These are phyloP conservation scores for Nannoperca australis DNA, from an alignment of 2,797 vertebrate species.

Conservation along the genomic window DNA sequence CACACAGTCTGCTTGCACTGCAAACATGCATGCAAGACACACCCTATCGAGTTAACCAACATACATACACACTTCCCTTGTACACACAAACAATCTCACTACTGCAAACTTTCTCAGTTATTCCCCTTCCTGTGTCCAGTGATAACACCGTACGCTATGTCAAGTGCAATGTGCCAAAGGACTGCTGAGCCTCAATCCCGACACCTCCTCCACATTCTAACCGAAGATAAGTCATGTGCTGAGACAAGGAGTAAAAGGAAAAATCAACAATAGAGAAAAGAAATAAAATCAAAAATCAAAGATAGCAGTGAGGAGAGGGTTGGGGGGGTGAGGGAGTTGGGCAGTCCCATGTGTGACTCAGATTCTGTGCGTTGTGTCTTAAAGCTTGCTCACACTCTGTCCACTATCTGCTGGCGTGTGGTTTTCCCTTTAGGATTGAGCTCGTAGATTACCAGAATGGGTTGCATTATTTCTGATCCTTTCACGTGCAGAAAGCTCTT, in stretches of 20 bases:
- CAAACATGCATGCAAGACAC: slow-evolving; percentile 48
- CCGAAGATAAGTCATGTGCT: slow-evolving; percentile 41
- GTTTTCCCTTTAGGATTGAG: slow-evolving; percentile 8
- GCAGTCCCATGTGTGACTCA: slow-evolving; percentile 41
- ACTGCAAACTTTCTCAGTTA: slow-evolving; percentile 31
- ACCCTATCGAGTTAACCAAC: slow-evolving; percentile 33
- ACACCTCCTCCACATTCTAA: slow-evolving; percentile 56
- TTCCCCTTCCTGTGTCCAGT: slow-evolving; percentile 44
- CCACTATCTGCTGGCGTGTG: slow-evolving; percentile 30
- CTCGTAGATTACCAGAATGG: not conserved
- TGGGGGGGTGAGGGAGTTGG: no score
- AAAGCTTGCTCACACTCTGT: slow-evolving; percentile 51
- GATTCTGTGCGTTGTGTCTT: slow-evolving; percentile 42
- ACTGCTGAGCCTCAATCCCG: slow-evolving; percentile 60
- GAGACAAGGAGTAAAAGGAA: slow-evolving; percentile 5
- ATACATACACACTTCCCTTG: slow-evolving; percentile 40
- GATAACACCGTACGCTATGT: slow-evolving; percentile 58
- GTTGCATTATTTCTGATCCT: slow-evolving; percentile 21
- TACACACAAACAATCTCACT: slow-evolving; percentile 49
- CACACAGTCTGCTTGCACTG: slow-evolving; percentile 51
- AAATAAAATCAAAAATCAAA: no score
- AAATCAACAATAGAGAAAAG: no score
- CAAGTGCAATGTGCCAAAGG: slow-evolving; percentile 56
- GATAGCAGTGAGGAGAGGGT: slow-evolving; percentile 7
- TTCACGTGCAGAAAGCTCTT: slow-evolving; percentile 17